Evolutionary conservation across 2,797 vertebrate genomes (phyloP), one percentile per base, ranked within the genome.

Genomic region (Darevskia mixta): DNA sequence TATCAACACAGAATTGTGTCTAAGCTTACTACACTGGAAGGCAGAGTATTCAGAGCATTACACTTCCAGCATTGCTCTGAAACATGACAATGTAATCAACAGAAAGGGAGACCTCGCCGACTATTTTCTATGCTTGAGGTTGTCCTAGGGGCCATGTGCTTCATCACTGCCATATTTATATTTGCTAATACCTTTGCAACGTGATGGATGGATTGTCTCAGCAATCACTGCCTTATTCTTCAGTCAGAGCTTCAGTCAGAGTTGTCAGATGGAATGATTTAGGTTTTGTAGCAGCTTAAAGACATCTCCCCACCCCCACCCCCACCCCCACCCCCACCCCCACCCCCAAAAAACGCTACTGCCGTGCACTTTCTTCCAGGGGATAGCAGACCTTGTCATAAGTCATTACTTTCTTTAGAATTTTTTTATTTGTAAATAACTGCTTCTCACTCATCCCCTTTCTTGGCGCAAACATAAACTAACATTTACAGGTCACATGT

Each of bases 321-420:
- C n/a, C n/a, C n/a, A n/a, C n/a, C n/a, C n/a, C n/a, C n/a, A n/a
- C n/a, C n/a, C n/a, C 10, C 4, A 41, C 38, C 38, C 38, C 38
- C 88, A 27, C n/a, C 67, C 58, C 15, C 1, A 87, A 86, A 61
- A 49, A 55, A 55, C 4, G 15, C 49, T 6, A 23, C 61, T 64
- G 17, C 69, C 85, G 80, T 10, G 13, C 35, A 88, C 94, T 93
- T 91, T 6, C 83, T 95, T 95, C 85, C 86, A 92, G 89, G 88
- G 91, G 32, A 91, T 81, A 95, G 92, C 92, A 93, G 92, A 90
- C 84, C 73, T 93, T 97, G 86, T 95, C 92, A 95, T 83, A 93
- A 95, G 6, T 35, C 90, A 94, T 95, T 91, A 61, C 3, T 77
- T 79, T 77, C 92, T 92, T 90, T 55, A 58, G n/a, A 84, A 11